phyloP scores from a whole-genome alignment of 2,797 vertebrate genomes.

The Hyperoplus lanceolatus region DNA sequence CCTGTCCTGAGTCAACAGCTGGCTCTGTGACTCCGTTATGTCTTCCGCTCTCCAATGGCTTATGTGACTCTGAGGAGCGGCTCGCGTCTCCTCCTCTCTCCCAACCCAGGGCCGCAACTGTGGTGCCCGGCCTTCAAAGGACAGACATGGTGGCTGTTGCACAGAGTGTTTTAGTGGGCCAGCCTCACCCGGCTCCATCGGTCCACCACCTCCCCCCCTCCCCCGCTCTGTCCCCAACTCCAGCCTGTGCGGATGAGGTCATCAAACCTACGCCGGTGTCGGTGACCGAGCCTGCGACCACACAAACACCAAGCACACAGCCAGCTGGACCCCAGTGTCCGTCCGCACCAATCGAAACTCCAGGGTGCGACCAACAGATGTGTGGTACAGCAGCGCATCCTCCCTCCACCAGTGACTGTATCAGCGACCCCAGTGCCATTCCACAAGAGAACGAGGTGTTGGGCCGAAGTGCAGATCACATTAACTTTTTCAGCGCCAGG shows the following conservation, averaged over 20 bases:
- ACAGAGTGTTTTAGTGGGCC: slow-evolving; percentile 78
- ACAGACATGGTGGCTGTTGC: slow-evolving; percentile 57
- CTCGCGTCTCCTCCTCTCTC: slow-evolving; percentile 52
- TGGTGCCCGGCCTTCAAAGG: slow-evolving; percentile 74
- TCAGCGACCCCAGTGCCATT: slow-evolving; percentile 73
- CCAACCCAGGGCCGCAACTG: slow-evolving; percentile 66
- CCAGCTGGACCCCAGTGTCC: slow-evolving; percentile 50
- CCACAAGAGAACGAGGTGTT: slow-evolving; percentile 67
- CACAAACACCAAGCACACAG: slow-evolving; percentile 64
- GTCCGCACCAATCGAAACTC: slow-evolving; percentile 57
- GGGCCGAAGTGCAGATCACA: slow-evolving; percentile 91
- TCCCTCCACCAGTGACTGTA: slow-evolving; percentile 56
- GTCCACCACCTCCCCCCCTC: slow-evolving; percentile 87
- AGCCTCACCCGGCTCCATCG: slow-evolving; percentile 85
- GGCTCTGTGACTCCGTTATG: slow-evolving; percentile 49
- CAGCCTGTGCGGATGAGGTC: slow-evolving; percentile 25
- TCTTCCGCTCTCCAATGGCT: slow-evolving; percentile 73
- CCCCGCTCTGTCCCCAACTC: slow-evolving; percentile 49
- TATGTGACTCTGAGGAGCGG: slow-evolving; percentile 82
- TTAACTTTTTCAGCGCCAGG: slow-evolving; percentile 96
- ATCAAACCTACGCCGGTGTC: slow-evolving; percentile 36
- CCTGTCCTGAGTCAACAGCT: slow-evolving; percentile 41
- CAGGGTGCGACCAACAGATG: slow-evolving; percentile 73
- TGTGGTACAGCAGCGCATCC: slow-evolving; percentile 49
- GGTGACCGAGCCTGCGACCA: slow-evolving; percentile 63